Conservation (phyloP, 2,113 vertebrate genomes). For the Bubalus kerabau region DNA sequence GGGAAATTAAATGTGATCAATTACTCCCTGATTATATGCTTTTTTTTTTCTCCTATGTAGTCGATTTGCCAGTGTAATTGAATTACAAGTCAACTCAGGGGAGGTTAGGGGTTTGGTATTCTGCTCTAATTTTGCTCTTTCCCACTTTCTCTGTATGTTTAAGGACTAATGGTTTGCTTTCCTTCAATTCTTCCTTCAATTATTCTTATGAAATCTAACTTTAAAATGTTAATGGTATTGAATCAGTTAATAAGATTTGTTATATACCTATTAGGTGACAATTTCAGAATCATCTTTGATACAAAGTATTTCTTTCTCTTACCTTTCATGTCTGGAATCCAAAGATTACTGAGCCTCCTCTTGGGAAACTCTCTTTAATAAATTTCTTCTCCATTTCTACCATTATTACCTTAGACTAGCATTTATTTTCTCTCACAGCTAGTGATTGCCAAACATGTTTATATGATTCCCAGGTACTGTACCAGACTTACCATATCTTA, state of each 20-base stretch:
- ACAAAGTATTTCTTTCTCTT: neutral
- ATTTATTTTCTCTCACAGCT: neutral
- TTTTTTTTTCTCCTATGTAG: neutral
- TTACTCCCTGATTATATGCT: neutral
- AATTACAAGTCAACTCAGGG: neutral
- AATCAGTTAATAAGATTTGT: neutral
- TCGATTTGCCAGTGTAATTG: neutral
- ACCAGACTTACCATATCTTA: neutral
- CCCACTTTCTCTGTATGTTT: neutral
- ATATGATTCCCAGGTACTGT: neutral
- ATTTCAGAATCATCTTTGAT: neutral
- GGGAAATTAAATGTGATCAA: slow-evolving; percentile 15
- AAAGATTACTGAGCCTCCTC: neutral
- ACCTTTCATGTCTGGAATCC: neutral
- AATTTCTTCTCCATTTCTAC: neutral
- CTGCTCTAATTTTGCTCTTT: neutral
- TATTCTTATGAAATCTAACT: neutral
- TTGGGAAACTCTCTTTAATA: neutral
- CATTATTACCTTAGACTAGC: neutral
- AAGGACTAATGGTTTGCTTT: neutral
- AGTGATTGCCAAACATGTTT: neutral
- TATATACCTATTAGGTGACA: neutral
- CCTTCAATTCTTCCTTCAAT: neutral
- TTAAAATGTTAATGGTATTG: neutral
- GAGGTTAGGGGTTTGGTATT: neutral